These are phyloP conservation scores for Cephalopholis sonnerati DNA, from an alignment of 2,113 vertebrate genomes.

Conservation along the genomic window DNA sequence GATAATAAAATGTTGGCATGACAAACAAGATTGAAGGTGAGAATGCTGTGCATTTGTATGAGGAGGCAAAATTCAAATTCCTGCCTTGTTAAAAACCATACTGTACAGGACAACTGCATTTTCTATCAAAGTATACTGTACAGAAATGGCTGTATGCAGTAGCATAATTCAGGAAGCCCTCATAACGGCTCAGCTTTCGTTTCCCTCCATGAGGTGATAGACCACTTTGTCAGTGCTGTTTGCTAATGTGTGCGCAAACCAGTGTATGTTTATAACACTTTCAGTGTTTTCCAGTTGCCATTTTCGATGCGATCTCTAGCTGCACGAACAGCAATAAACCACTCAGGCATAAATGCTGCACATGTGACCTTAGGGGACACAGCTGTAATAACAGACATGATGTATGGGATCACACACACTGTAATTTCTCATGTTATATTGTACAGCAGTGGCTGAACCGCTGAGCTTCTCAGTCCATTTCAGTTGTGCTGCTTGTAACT, in stretches of 20 bases:
- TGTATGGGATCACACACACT: neutral
- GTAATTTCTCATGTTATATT: constrained; percentile 3
- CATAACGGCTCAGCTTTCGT: neutral
- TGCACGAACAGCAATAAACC: neutral
- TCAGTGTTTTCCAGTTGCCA: neutral
- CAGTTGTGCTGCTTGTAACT: neutral
- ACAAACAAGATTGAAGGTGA: neutral
- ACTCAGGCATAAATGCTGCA: neutral
- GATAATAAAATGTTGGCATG: neutral
- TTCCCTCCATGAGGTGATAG: neutral
- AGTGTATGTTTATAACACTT: neutral
- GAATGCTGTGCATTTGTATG: neutral
- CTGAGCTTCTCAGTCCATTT: neutral
- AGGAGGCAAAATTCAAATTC: neutral
- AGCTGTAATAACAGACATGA: neutral
- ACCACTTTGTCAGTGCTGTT: neutral
- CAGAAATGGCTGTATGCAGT: neutral
- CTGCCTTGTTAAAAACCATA: neutral
- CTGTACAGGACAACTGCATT: neutral
- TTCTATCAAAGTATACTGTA: neutral
- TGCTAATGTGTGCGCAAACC: neutral
- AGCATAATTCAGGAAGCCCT: neutral
- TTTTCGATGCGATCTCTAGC: neutral
- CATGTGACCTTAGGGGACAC: neutral
- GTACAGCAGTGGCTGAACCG: neutral